Base-by-base conservation (phyloP, 1,140 invertebrate species). In the Pygmarrhopalites habei region DNA sequence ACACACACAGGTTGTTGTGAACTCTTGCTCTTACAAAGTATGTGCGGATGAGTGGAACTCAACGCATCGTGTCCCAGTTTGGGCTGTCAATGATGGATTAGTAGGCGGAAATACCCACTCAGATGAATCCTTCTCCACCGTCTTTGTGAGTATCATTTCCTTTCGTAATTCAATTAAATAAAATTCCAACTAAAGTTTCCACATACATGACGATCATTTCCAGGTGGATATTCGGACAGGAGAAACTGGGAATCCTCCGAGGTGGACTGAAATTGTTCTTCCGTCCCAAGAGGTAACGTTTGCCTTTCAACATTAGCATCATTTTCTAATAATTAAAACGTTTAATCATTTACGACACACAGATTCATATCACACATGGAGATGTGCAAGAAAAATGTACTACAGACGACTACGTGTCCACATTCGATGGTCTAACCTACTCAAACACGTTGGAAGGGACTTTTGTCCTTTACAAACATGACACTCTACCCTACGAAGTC, bases 41-140 rank as follows among this genome's bases (percentile, higher is more conserved):
- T 72, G 71, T 60, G 64, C 65, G 15, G 69, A 71, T 39, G 67
- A 72, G 39, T 72, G 71, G 71, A 72, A 72, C 44, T 23, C 55
- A 14, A 72, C 71, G 2, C 69, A 71, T 25, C 53, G 63, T n/a
- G 44, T 72, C 19, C 69, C 71, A 29, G 51, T 72, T 4, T 71
- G 71, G 67, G 69, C 60, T 5, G 52, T 69, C 3, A 63, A 67
- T 46, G 71, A 72, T 52, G 69, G 69, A 7, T 58, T 72, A 5
- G 60, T 60, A 28, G 68, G 67, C 29, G 68, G 67, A 17, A 64
- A 56, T n/a, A 41, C 35, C 41, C 44, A 64, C 10, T 35, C 62
- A 19, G n/a, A 25, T 41, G 57, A 59, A 12, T 5, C 60, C 32
- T 15, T 2, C 46, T 28, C 43, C 51, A 28, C 25, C 59, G 19